Percentiles rank a stretch among this genome's conserved stretches.
Conservation (phyloP, 2,888 invertebrate genomes). For the Acleris laterana region DNA sequence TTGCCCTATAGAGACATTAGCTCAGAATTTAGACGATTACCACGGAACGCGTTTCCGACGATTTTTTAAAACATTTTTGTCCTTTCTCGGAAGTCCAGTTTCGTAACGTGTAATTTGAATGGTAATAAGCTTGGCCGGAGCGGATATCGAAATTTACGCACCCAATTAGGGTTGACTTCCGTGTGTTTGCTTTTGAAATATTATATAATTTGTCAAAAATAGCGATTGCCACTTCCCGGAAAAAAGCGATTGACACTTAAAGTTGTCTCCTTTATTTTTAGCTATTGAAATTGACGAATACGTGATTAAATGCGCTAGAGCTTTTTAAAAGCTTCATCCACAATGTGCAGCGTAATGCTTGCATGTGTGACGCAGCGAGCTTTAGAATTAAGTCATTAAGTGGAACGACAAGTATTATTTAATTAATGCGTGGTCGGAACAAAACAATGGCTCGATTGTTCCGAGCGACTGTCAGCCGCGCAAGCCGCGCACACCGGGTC, state of each 20-base stretch:
- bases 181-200: constrained; percentile 24
- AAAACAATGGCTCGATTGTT: constrained; percentile 67
- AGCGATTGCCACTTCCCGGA: background rate
- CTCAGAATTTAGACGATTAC: constrained; percentile 62
- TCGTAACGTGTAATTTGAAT: constrained; percentile 22
- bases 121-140: constrained; percentile 8
- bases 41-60: constrained; percentile 65
- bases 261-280: background rate
- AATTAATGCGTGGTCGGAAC: constrained; percentile 63
- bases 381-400: constrained; percentile 64
- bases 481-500: constrained; percentile 43
- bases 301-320: constrained; percentile 17
- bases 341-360: constrained; percentile 29
- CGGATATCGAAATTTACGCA: constrained; percentile 13
- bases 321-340: constrained; percentile 22
- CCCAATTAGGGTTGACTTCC: constrained; percentile 16
- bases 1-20: constrained; percentile 71
- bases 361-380: constrained; percentile 45
- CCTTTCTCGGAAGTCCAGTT: constrained; percentile 33
- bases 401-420: constrained; percentile 60
- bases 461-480: constrained; percentile 44
- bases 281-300: background rate
- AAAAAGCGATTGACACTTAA: constrained; percentile 4
- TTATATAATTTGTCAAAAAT: constrained; percentile 9
- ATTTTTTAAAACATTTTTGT: constrained; percentile 38